Percentiles rank a stretch among this genome's conserved stretches.
phyloP scores from a whole-genome alignment of 2,113 vertebrate genomes.

The Pluvialis apricaria region DNA sequence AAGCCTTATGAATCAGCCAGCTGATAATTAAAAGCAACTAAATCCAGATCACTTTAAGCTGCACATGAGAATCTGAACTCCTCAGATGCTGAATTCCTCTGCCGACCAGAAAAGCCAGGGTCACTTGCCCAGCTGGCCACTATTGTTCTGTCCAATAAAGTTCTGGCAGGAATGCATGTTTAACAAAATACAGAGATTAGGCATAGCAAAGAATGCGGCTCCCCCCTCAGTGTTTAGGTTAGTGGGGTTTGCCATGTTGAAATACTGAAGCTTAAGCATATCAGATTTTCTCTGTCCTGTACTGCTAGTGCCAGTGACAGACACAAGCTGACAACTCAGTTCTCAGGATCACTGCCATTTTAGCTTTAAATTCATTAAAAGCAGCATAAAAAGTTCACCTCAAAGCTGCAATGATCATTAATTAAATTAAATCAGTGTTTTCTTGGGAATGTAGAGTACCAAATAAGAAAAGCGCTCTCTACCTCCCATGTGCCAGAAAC shows the following conservation, averaged over 20 bases:
- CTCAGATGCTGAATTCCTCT: constrained; percentile 44
- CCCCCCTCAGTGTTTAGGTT: constrained; percentile 50
- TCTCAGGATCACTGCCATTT: background rate
- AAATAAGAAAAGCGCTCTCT: background rate
- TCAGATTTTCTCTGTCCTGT: constrained; percentile 31
- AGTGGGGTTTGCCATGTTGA: constrained; percentile 49
- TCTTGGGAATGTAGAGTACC: background rate
- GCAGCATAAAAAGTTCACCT: background rate
- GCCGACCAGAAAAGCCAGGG: constrained; percentile 48
- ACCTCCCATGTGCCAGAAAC: background rate
- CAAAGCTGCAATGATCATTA: background rate
- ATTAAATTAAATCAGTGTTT: constrained; percentile 33
- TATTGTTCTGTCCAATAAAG: constrained; percentile 53
- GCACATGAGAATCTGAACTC: constrained; percentile 47
- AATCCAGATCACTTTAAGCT: constrained; percentile 52
- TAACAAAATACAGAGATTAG: constrained; percentile 69
- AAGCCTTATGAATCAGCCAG: constrained; percentile 37
- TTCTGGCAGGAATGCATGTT: constrained; percentile 58
- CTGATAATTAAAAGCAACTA: constrained; percentile 62
- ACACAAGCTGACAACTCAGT: constrained; percentile 46
- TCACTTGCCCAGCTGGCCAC: constrained; percentile 62
- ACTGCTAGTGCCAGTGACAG: constrained; percentile 43
- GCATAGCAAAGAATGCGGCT: constrained; percentile 50
- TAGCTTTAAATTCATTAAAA: constrained; percentile 12
- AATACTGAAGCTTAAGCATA: constrained; percentile 39